Percentiles rank a stretch among this genome's conserved stretches.
phyloP scores from a whole-genome alignment of 2,888 invertebrate genomes.

The Ormyrus nitidulus region DNA sequence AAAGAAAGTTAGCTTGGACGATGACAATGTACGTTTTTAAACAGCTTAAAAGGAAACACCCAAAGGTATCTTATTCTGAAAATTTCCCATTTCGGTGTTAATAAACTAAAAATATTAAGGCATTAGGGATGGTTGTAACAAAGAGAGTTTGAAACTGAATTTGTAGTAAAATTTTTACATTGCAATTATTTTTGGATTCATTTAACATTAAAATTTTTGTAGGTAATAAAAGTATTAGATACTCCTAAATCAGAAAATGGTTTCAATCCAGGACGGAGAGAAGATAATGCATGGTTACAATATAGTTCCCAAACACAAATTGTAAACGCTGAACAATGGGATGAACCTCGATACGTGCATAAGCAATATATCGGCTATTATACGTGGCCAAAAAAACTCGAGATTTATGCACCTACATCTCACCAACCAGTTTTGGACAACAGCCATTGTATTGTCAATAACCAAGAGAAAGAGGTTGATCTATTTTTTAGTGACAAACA shows the following conservation, averaged over 20 bases:
- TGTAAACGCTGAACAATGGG: constrained; percentile 83
- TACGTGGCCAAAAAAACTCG: constrained; percentile 77
- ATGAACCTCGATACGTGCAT: constrained; percentile 83
- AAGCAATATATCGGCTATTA: constrained; percentile 80
- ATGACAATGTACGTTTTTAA: constrained; percentile 81
- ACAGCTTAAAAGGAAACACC: constrained; percentile 83
- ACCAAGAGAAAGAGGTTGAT: constrained; percentile 81
- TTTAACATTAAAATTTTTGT: too few relatives aligned
- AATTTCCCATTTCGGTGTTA: too few relatives aligned
- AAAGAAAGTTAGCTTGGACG: constrained; percentile 83
- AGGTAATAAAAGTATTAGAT: not conserved
- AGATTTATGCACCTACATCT: constrained; percentile 81
- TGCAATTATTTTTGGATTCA: too few relatives aligned
- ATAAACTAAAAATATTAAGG: too few relatives aligned
- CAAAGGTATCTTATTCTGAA: constrained; percentile 61
- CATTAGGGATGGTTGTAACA: too few relatives aligned
- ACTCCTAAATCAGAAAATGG: not conserved
- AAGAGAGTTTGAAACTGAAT: too few relatives aligned
- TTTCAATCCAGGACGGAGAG: constrained; percentile 78
- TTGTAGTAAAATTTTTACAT: too few relatives aligned
- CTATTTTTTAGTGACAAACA: constrained; percentile 82
- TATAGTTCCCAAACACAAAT: constrained; percentile 78
- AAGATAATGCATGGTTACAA: constrained; percentile 86
- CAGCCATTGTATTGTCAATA: constrained; percentile 78
- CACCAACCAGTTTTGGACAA: constrained; percentile 81